These are phyloP conservation scores for Ceuthmochares aereus DNA, from an alignment of 2,113 vertebrate genomes.

Conservation along the genomic window DNA sequence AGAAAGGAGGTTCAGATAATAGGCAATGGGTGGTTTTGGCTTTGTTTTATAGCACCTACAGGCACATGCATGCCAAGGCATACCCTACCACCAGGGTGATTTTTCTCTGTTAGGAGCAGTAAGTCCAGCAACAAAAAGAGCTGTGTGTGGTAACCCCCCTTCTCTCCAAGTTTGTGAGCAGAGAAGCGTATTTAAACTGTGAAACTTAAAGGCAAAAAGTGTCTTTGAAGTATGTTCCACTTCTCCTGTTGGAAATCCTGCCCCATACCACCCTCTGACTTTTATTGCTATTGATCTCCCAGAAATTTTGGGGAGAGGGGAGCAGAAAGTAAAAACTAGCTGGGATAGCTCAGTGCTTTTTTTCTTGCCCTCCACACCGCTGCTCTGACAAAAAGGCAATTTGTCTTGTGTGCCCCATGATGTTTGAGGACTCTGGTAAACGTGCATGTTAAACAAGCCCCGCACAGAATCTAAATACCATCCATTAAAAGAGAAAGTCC, in stretches of 20 bases:
- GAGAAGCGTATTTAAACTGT: neutral
- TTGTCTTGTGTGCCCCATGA: conserved; percentile 66
- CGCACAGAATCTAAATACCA: conserved; percentile 68
- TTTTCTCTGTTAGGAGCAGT: neutral
- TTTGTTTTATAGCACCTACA: neutral
- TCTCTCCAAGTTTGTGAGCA: neutral
- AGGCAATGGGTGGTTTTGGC: neutral
- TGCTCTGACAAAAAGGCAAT: conserved; percentile 60
- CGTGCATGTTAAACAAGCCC: conserved; percentile 68
- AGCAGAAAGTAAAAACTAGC: conserved; percentile 18
- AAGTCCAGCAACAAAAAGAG: neutral
- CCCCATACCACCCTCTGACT: neutral
- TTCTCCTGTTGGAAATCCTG: neutral
- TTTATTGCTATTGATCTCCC: neutral
- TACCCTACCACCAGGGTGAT: neutral
- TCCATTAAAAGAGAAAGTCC: conserved; percentile 73
- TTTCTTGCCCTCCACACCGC: neutral
- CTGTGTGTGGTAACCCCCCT: neutral
- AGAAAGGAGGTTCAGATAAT: neutral
- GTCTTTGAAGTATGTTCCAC: neutral
- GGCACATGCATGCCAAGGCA: neutral
- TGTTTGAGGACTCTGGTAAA: conserved; percentile 72
- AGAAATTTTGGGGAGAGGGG: neutral
- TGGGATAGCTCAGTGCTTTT: conserved; percentile 1
- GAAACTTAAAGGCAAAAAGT: neutral